Conservation (phyloP, 2,888 invertebrate species). For the Apodemia zela region DNA sequence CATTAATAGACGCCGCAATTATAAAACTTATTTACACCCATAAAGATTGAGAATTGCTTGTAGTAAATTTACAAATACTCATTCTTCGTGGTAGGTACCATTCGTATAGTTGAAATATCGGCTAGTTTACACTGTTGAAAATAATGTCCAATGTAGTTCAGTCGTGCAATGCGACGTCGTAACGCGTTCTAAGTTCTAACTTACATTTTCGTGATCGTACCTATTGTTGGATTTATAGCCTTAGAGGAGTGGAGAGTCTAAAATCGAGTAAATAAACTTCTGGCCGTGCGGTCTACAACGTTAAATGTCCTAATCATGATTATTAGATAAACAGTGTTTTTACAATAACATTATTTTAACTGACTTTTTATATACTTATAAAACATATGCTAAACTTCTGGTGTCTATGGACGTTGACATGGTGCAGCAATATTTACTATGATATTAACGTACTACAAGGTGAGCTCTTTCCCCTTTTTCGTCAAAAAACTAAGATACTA, state of each 20-base stretch:
- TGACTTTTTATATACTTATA: background rate
- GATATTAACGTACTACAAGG: too few species aligned
- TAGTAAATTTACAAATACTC: conserved; percentile 23
- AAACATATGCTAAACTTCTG: too few species aligned
- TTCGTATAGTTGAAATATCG: conserved; percentile 33
- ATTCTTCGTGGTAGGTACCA: conserved; percentile 23
- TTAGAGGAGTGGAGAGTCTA: conserved; percentile 3
- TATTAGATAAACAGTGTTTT: background rate
- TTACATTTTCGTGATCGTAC: conserved; percentile 21
- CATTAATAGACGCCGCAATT: background rate
- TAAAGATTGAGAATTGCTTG: conserved; percentile 17
- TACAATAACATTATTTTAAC: background rate
- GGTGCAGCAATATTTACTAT: too few species aligned
- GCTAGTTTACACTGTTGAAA: conserved; percentile 39
- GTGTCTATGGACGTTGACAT: too few species aligned
- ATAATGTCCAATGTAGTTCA: conserved; percentile 33
- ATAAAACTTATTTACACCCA: conserved; percentile 5
- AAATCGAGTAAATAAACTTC: conserved; percentile 27
- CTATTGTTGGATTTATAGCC: conserved; percentile 35
- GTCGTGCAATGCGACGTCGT: conserved; percentile 28
- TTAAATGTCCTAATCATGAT: conserved; percentile 8
- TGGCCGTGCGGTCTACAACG: conserved; percentile 13
- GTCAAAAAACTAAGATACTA: too few species aligned
- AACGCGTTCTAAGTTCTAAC: conserved; percentile 20
- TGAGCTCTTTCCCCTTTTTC: too few species aligned